These are phyloP conservation scores for Ceratosolen solmsi DNA, from an alignment of 1,140 invertebrate genomes.

Conservation along the genomic window DNA sequence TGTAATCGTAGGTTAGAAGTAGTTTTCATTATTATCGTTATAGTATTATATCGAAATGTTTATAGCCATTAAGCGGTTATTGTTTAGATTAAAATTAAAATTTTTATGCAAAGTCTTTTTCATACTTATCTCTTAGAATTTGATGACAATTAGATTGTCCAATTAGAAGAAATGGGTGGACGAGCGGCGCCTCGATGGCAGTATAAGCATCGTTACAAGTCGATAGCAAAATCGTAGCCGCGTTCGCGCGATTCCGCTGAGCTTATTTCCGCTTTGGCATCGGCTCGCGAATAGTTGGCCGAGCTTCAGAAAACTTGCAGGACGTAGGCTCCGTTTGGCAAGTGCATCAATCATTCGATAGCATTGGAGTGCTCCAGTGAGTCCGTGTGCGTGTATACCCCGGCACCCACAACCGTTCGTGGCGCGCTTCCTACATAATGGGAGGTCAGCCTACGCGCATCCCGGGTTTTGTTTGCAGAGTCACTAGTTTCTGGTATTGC, in stretches of 20 bases:
- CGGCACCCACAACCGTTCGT: neutral
- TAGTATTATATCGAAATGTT: too few relatives aligned
- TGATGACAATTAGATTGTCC: neutral
- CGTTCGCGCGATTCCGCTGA: neutral
- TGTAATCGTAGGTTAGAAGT: too few relatives aligned
- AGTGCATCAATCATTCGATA: conserved; percentile 69
- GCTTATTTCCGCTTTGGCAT: conserved; percentile 29
- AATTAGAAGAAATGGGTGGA: neutral
- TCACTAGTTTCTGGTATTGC: conserved; percentile 51
- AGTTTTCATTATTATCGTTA: too few relatives aligned
- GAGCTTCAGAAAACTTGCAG: conserved; percentile 66
- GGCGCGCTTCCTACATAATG: neutral
- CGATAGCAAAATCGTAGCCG: neutral
- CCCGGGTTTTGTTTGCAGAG: conserved; percentile 59
- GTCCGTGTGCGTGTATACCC: neutral
- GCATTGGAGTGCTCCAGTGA: neutral
- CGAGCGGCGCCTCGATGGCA: neutral
- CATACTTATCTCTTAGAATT: too few relatives aligned
- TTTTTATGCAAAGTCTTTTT: too few relatives aligned
- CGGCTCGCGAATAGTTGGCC: conserved; percentile 57
- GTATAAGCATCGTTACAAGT: neutral
- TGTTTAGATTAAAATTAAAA: too few relatives aligned
- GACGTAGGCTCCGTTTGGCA: conserved; percentile 63
- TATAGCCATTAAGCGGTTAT: too few relatives aligned
- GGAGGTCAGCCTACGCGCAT: conserved; percentile 15